Evolutionary conservation across 2,888 invertebrate species (phyloP).

Genomic region (Andrena haemorrhoa): DNA sequence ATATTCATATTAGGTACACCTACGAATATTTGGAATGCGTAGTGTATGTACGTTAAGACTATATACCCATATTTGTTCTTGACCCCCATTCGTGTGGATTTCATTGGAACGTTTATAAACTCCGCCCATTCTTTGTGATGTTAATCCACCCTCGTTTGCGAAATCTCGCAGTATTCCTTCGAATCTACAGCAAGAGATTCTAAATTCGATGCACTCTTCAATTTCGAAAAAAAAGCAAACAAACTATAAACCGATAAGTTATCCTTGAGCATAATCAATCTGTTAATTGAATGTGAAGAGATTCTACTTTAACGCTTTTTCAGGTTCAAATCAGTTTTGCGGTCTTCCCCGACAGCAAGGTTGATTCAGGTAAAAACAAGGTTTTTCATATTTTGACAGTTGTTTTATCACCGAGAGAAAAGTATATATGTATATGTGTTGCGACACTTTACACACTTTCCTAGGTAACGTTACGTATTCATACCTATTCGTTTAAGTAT

Average conservation of each 20-base stretch:
- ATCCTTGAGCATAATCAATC: constrained; percentile 55
- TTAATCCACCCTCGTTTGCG: constrained; percentile 27
- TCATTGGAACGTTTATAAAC: constrained; percentile 44
- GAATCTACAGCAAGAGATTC: constrained; percentile 23
- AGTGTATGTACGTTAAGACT: constrained; percentile 59
- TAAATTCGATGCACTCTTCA: constrained; percentile 28
- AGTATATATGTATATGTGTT: constrained; percentile 59
- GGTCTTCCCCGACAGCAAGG: constrained; percentile 83
- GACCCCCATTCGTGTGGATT: constrained; percentile 51
- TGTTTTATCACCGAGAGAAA: constrained; percentile 79
- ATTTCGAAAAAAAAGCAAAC: background rate
- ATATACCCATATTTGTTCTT: constrained; percentile 52
- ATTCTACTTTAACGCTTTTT: constrained; percentile 82
- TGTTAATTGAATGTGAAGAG: constrained; percentile 68
- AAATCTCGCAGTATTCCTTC: constrained; percentile 31
- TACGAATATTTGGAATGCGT: constrained; percentile 69
- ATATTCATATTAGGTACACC: constrained; percentile 56
- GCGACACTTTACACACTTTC: constrained; percentile 28
- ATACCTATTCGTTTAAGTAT: constrained; percentile 9
- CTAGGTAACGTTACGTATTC: constrained; percentile 45
- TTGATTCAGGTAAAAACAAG: constrained; percentile 83
- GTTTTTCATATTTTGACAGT: constrained; percentile 76
- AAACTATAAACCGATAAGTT: constrained; percentile 31
- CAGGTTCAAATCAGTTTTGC: constrained; percentile 84
- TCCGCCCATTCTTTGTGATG: constrained; percentile 30